These are phyloP conservation scores for Urocynchramus pylzowi DNA, from an alignment of 2,113 vertebrate species.

Conservation along the genomic window DNA sequence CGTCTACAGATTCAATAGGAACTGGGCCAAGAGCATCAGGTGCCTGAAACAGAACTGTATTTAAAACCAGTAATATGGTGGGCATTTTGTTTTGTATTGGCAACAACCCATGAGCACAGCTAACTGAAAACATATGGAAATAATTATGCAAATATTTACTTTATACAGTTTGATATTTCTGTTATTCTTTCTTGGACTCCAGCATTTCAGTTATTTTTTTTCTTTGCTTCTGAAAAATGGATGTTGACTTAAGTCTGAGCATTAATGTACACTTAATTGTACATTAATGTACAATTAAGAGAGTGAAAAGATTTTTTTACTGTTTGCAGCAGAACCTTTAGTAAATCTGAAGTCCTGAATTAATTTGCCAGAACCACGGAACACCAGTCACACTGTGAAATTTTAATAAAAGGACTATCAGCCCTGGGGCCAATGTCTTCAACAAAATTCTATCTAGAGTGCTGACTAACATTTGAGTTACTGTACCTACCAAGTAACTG, in stretches of 20 bases:
- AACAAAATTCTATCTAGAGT: not conserved
- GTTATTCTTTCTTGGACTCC: not conserved
- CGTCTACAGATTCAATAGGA: constrained; percentile 67
- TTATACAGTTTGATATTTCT: not conserved
- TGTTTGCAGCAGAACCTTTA: not conserved
- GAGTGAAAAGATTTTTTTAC: not conserved
- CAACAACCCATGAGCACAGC: not conserved
- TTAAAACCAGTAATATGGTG: not conserved
- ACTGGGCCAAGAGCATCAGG: constrained; percentile 65
- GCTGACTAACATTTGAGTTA: not conserved
- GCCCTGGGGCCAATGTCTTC: not conserved
- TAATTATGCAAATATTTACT: not conserved
- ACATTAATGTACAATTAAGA: no score
- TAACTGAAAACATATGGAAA: not conserved
- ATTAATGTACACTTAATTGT: no score
- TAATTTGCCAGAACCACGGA: not conserved
- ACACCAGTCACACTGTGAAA: not conserved
- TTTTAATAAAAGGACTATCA: not conserved
- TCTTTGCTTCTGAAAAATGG: not conserved
- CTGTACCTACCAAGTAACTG: constrained; percentile 75
- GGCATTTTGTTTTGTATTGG: not conserved
- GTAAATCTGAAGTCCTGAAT: not conserved
- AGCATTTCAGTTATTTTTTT: not conserved
- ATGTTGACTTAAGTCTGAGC: not conserved
- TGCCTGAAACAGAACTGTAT: constrained; percentile 68